A percentile compares a stretch with the other conserved stretches of the same genome.
phyloP scores from a whole-genome alignment of 1,140 invertebrate genomes.

The Bilobella aurantiaca region DNA sequence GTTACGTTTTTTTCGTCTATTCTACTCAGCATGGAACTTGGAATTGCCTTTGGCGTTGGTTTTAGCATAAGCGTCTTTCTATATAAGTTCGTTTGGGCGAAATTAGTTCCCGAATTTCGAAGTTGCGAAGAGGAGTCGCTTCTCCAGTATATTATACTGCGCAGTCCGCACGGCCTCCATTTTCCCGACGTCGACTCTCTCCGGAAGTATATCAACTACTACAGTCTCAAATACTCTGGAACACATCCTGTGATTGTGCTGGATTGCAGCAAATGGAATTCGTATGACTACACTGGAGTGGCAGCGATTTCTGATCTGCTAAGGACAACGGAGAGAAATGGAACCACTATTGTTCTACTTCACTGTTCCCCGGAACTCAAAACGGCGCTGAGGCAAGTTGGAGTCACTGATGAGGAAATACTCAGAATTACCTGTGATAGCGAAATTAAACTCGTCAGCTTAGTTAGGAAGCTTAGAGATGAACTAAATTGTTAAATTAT shows the following conservation, averaged over 20 bases:
- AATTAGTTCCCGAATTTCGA: neutral
- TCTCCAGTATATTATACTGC: constrained; percentile 60
- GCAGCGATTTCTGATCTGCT: neutral
- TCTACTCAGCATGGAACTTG: constrained; percentile 72
- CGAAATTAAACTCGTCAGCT: too few species aligned
- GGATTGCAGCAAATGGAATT: constrained; percentile 12
- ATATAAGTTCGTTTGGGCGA: constrained; percentile 37
- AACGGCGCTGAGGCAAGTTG: neutral
- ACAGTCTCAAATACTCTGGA: neutral
- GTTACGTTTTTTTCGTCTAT: constrained; percentile 74
- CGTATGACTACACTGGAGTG: constrained; percentile 15
- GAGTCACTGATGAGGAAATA: neutral
- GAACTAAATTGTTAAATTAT: too few species aligned
- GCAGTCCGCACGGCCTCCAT: constrained; percentile 65
- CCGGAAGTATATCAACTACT: constrained; percentile 48
- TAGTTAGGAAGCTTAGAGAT: too few species aligned
- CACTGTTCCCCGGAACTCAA: neutral
- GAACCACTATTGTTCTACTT: neutral
- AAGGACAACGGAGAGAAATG: neutral
- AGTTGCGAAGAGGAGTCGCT: constrained; percentile 42
- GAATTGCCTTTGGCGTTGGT: constrained; percentile 72
- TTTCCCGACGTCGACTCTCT: constrained; percentile 82
- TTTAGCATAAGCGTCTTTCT: constrained; percentile 71
- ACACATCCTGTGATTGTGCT: neutral
- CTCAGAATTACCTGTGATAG: too few species aligned